These are phyloP conservation scores for Labroides dimidiatus DNA, from an alignment of 2,797 vertebrate genomes.

Conservation along the genomic window DNA sequence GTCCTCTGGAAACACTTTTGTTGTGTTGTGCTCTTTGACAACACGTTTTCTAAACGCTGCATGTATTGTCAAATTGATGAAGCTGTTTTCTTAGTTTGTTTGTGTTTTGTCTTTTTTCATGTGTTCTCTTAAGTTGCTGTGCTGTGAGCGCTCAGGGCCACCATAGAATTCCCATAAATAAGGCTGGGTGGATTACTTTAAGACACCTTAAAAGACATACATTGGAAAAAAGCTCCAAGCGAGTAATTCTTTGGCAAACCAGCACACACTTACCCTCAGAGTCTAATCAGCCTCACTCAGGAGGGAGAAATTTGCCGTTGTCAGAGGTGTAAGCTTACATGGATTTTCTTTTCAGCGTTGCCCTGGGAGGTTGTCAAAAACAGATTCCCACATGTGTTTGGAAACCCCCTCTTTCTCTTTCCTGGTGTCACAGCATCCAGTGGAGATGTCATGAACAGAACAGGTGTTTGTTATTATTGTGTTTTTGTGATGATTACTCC, in stretches of 20 bases:
- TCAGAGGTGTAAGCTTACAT: conserved; percentile 5
- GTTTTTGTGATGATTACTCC: conserved; percentile 38
- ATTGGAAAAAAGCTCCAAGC: neutral
- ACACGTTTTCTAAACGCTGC: no score
- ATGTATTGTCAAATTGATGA: no score
- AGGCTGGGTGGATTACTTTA: conserved; percentile 4
- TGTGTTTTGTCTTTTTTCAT: no score
- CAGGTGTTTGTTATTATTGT: conserved; percentile 18
- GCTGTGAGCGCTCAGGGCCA: no score
- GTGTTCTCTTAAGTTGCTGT: no score
- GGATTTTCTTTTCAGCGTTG: conserved; percentile 17
- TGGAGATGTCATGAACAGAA: conserved; percentile 4
- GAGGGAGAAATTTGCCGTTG: neutral
- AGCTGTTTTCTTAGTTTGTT: no score
- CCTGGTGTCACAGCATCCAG: conserved; percentile 20
- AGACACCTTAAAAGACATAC: conserved; percentile 6
- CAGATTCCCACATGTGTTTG: conserved; percentile 11
- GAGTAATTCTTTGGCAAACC: neutral
- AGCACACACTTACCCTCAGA: neutral
- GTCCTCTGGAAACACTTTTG: no score
- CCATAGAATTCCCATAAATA: conserved; percentile 24
- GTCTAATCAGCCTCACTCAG: neutral
- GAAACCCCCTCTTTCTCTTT: conserved; percentile 1
- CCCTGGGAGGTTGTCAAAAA: conserved; percentile 3
- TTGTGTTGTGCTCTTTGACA: no score